Conservation (phyloP, 2,797 vertebrate genomes). For the Tarsius wallacei region DNA sequence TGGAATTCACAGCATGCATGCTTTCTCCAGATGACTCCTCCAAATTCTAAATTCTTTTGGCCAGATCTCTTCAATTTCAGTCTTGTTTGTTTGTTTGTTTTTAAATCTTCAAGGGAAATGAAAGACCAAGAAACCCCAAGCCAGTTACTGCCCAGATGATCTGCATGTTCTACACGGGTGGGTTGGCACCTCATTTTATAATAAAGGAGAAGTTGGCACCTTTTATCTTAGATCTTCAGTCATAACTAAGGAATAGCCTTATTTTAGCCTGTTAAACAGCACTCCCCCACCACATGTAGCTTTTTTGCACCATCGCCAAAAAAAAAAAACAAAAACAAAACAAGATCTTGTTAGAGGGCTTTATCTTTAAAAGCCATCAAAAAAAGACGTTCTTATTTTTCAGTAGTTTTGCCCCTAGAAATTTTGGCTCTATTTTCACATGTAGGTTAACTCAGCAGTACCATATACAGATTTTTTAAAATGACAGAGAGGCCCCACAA, state of each 20-base stretch:
- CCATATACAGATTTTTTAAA: not conserved
- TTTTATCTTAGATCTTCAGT: constrained; percentile 4
- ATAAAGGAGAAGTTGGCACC: constrained; percentile 19
- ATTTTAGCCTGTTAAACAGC: constrained; percentile 21
- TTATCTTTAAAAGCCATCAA: constrained; percentile 44
- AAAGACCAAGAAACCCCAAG: constrained; percentile 36
- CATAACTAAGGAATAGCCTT: not conserved
- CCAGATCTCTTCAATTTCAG: not conserved
- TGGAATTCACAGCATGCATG: not conserved
- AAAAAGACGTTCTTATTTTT: constrained; percentile 27
- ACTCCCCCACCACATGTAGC: not conserved
- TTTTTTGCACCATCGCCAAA: not conserved
- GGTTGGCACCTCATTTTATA: not conserved
- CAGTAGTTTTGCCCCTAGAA: not conserved
- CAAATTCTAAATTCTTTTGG: not conserved
- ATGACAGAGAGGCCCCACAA: not conserved
- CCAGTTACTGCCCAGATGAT: constrained; percentile 3
- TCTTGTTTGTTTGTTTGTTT: not conserved
- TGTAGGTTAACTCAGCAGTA: constrained; percentile 16
- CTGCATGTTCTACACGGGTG: not conserved
- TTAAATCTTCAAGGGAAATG: not conserved
- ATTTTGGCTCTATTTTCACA: not conserved
- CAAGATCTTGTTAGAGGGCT: not conserved
- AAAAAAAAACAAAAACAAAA: not conserved
- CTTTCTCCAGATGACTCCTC: not conserved